Evolutionary conservation across 2,797 vertebrate species (phyloP).

Genomic region (Peromyscus aztecus): DNA sequence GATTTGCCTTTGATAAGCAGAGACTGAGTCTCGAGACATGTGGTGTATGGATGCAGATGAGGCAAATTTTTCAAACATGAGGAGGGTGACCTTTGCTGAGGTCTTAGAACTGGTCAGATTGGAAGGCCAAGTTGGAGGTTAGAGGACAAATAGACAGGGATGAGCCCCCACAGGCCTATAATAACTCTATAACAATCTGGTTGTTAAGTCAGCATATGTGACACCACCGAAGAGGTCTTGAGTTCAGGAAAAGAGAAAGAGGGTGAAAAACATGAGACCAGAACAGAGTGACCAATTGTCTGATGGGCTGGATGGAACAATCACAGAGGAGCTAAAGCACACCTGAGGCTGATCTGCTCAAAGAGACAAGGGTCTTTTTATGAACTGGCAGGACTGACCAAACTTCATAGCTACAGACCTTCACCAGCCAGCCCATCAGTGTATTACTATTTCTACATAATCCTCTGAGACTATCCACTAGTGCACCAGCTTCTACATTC

Average conservation of each 20-base stretch:
- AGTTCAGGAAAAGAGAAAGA: neutral
- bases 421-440: neutral
- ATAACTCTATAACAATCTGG: neutral
- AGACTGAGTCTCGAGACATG: neutral
- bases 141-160: neutral
- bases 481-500: too few species aligned
- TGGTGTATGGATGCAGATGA: neutral
- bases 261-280: neutral
- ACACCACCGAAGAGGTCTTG: neutral
- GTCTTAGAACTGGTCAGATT: neutral
- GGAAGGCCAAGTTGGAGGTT: neutral
- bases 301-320: too few species aligned
- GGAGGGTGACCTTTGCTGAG: neutral
- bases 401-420: neutral
- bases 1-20: neutral
- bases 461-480: neutral
- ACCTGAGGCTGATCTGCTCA: too few species aligned
- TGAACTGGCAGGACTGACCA: neutral
- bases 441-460: neutral
- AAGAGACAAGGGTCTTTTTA: neutral
- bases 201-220: neutral
- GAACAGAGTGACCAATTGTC: neutral
- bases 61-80: neutral
- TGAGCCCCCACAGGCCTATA: neutral
- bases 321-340: too few species aligned